These are phyloP conservation scores for Sinohyriopsis cumingii DNA, from an alignment of 2,888 invertebrate species.

Conservation along the genomic window DNA sequence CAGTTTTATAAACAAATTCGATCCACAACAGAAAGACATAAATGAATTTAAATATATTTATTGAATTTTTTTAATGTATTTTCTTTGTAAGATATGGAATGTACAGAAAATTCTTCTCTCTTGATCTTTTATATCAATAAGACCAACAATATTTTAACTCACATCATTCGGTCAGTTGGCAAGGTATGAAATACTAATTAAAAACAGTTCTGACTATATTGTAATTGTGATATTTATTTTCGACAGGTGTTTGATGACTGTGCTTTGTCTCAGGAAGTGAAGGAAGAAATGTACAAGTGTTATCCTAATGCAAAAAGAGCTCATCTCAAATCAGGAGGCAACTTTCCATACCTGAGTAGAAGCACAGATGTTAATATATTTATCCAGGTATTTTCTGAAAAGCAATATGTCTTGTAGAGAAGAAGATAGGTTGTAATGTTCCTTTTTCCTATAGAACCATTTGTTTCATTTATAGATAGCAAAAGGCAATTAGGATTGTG, in stretches of 20 bases:
- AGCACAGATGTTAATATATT: constrained; percentile 91
- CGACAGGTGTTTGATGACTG: constrained; percentile 85
- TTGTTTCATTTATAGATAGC: neutral
- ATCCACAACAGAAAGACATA: too few relatives aligned
- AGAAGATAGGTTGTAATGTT: neutral
- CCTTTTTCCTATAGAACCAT: too few relatives aligned
- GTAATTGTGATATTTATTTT: constrained; percentile 1
- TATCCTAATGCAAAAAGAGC: constrained; percentile 90
- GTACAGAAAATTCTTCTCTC: too few relatives aligned
- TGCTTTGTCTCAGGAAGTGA: constrained; percentile 83
- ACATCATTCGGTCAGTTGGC: too few relatives aligned
- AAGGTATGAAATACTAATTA: too few relatives aligned
- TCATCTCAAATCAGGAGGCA: constrained; percentile 90
- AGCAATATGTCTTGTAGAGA: neutral
- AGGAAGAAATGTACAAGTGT: constrained; percentile 87
- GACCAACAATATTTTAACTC: too few relatives aligned
- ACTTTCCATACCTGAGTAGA: constrained; percentile 91
- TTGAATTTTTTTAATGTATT: too few relatives aligned
- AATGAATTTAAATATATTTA: too few relatives aligned
- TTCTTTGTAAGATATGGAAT: too few relatives aligned
- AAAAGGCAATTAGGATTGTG: neutral
- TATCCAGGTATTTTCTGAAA: constrained; percentile 78
- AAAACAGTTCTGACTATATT: neutral
- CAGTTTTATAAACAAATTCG: too few relatives aligned
- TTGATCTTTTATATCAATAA: too few relatives aligned